Evolutionary conservation across 1,140 invertebrate species (phyloP), one percentile per base, ranked within the genome.

Genomic region (Antheraea pernyi): DNA sequence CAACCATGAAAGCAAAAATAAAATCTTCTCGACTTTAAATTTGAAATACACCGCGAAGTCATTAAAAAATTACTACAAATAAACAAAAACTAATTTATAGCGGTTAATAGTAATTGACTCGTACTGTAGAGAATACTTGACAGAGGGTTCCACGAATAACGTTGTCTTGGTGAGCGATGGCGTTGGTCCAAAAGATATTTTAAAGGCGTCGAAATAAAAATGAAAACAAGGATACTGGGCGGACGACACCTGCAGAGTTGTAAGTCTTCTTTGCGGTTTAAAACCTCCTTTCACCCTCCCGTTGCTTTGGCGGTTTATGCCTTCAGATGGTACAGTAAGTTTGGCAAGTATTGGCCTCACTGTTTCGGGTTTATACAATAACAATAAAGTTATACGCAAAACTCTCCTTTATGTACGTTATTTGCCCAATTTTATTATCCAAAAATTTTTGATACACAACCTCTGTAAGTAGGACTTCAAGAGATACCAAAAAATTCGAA

Each of bases 191-290:
- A 66, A 69, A 67, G 72, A 61, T 30, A 30, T 16, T 70, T 65
- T 69, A 71, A 69, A 72, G 53, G 70, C 66, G 66, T 69, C 67
- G 69, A 75, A 76, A 77, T 74, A 85, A 82, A 81, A 82, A 82
- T 79, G 75, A 78, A 80, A 80, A 72, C 71, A 68, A 69, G 75
- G 69, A 75, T 74, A 71, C 70, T 61, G 74, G 73, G 79, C 80
- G 82, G 83, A 84, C 78, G 81, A 88, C 86, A 86, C 86, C 82
- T 85, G 85, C 71, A 77, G 81, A 82, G 72, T 91, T 88, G 87
- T 89, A 87, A 78, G 89, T 78, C 87, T 91, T 91, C 89, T 76
- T 77, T 89, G 86, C 76, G 89, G 86, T 89, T 73, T 70, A 39
- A 71, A 68, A 66, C 68, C 69, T 30, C 69, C 59, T 48, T 16